Conservation (phyloP, 1,140 invertebrate genomes). For the Heliconius hewitsoni region DNA sequence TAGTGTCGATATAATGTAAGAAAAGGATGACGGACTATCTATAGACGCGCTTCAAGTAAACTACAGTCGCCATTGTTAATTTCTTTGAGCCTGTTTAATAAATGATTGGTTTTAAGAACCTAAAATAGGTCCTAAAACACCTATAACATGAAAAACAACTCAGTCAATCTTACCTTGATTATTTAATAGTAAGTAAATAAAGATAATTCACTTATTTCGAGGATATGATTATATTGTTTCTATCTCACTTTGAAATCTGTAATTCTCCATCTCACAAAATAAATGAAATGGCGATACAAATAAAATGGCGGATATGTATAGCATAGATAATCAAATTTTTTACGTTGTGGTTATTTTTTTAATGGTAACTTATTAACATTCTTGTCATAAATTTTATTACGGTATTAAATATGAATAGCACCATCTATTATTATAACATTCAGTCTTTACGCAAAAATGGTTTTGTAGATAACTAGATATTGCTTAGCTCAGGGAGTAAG, state of each 20-base stretch:
- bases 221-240: constrained; percentile 67
- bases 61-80: constrained; percentile 75
- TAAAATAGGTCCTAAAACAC: constrained; percentile 13
- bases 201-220: constrained; percentile 23
- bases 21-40: constrained; percentile 81
- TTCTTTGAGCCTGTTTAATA: constrained; percentile 31
- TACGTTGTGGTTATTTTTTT: background rate
- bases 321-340: constrained; percentile 25
- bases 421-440: too few species aligned
- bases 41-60: constrained; percentile 74
- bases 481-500: too few species aligned
- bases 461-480: too few species aligned
- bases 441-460: too few species aligned
- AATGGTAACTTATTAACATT: constrained; percentile 1
- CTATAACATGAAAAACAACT: background rate
- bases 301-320: constrained; percentile 64
- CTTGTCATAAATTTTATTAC: background rate
- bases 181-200: constrained; percentile 19
- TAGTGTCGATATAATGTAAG: constrained; percentile 78
- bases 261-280: constrained; percentile 80
- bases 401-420: too few species aligned
- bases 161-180: constrained; percentile 20
- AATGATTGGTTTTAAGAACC: constrained; percentile 14
- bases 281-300: constrained; percentile 82
- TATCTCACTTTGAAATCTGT: constrained; percentile 78